Percentiles rank a stretch among this genome's conserved stretches.
Conservation (phyloP, 2,888 invertebrate genomes). For the Trimorus sp. region DNA sequence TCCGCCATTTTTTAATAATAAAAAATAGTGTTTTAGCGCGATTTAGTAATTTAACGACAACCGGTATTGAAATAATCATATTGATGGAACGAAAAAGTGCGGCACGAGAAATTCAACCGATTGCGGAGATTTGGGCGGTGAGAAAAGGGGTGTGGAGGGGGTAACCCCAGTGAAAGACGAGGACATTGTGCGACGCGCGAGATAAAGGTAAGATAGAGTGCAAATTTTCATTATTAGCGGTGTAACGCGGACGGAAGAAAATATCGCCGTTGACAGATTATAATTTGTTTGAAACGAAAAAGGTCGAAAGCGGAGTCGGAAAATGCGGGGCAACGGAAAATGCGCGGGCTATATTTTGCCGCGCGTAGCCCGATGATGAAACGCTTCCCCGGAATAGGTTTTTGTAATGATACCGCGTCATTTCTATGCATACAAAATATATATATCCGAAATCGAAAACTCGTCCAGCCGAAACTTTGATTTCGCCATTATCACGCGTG, state of each 20-base stretch:
- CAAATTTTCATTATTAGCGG: constrained; percentile 49
- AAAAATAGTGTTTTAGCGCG: background rate
- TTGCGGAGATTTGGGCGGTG: constrained; percentile 5
- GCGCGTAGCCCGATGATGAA: constrained; percentile 51
- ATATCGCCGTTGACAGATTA: constrained; percentile 56
- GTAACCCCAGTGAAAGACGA: constrained; percentile 10
- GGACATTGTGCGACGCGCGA: constrained; percentile 9
- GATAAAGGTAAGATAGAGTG: constrained; percentile 38
- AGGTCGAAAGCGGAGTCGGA: constrained; percentile 33
- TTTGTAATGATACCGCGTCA: constrained; percentile 59
- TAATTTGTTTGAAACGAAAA: constrained; percentile 49
- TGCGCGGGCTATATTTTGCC: constrained; percentile 52
- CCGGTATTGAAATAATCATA: background rate
- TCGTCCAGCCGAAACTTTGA: constrained; percentile 50
- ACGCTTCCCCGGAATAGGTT: constrained; percentile 56
- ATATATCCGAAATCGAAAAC: constrained; percentile 51
- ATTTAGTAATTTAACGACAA: background rate
- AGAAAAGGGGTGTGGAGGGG: background rate
- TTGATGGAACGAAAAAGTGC: too few relatives aligned
- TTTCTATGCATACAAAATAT: constrained; percentile 59
- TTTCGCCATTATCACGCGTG: constrained; percentile 28
- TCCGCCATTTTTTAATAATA: constrained; percentile 8
- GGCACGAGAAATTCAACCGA: background rate
- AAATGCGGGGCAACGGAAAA: constrained; percentile 35
- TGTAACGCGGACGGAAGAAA: constrained; percentile 37